phyloP scores from a whole-genome alignment of 37 sponge, comb jelly and placozoan species.

The Oscarella lobularis region DNA sequence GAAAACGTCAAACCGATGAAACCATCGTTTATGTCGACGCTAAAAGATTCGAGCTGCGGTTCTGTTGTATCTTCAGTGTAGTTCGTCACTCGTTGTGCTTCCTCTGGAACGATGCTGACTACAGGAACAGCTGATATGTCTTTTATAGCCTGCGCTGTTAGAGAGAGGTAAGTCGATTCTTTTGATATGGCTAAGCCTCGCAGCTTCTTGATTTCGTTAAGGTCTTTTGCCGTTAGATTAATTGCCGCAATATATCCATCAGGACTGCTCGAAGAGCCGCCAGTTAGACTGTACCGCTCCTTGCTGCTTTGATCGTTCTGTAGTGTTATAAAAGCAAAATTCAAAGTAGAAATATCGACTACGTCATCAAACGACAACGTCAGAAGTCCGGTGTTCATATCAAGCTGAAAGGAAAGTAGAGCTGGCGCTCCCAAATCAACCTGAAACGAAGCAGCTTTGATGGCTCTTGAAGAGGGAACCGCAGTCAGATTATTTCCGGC shows the following conservation, averaged over 20 bases:
- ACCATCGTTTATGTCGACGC: slow-evolving; percentile 49
- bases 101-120: not conserved
- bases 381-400: slow-evolving; percentile 65
- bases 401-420: slow-evolving; percentile 46
- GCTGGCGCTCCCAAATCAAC: slow-evolving; percentile 43
- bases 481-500: slow-evolving; percentile 39
- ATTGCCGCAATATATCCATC: slow-evolving; percentile 9
- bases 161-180: slow-evolving; percentile 33
- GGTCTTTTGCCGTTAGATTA: slow-evolving; percentile 26
- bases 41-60: slow-evolving; percentile 45
- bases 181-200: not conserved
- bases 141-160: slow-evolving; percentile 32
- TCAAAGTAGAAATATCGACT: slow-evolving; percentile 37
- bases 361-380: slow-evolving; percentile 67
- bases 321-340: slow-evolving; percentile 39
- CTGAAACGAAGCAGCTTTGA: slow-evolving; percentile 4
- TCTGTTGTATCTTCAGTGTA: slow-evolving; percentile 32
- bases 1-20: slow-evolving; percentile 41
- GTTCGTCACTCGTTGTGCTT: slow-evolving; percentile 11
- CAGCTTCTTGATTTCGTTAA: slow-evolving; percentile 69
- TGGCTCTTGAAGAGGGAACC: not conserved
- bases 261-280: not conserved
- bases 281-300: not conserved
- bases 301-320: slow-evolving; percentile 25
- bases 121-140: slow-evolving; percentile 24